A percentile compares a stretch with the other conserved stretches of the same genome.
Conservation (phyloP, 1,140 invertebrate genomes). For the Watersipora subatra region DNA sequence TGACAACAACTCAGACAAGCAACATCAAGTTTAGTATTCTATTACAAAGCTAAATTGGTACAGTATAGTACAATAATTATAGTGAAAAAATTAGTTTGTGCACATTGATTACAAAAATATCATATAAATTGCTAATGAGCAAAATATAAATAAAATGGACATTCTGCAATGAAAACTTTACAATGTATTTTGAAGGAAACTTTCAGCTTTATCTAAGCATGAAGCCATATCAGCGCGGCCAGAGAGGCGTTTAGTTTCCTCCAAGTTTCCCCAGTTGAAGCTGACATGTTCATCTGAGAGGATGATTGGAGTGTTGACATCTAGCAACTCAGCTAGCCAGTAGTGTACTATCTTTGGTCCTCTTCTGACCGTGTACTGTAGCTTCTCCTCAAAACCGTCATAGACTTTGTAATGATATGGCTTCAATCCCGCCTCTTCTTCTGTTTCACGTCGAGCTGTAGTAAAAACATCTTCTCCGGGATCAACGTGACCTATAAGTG, state of each 20-base stretch:
- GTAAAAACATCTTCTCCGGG: conserved; percentile 61
- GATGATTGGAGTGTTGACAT: conserved; percentile 49
- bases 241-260: conserved; percentile 54
- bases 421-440: conserved; percentile 66
- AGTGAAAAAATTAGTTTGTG: no score
- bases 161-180: no score
- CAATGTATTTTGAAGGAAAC: no score
- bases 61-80: no score
- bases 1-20: no score
- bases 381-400: conserved; percentile 31
- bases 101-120: no score
- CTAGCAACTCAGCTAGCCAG: conserved; percentile 65
- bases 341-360: conserved; percentile 69
- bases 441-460: conserved; percentile 74
- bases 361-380: conserved; percentile 48
- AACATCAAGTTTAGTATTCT: no score
- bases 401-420: conserved; percentile 29
- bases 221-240: conserved; percentile 55
- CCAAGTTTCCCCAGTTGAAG: conserved; percentile 58
- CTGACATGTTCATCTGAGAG: conserved; percentile 70
- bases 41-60: no score
- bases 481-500: conserved; percentile 65
- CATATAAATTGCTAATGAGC: no score
- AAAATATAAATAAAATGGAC: no score
- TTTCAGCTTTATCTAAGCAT: conserved; percentile 52